phyloP scores from a whole-genome alignment of 2,888 invertebrate species.

The Pteria penguin region DNA sequence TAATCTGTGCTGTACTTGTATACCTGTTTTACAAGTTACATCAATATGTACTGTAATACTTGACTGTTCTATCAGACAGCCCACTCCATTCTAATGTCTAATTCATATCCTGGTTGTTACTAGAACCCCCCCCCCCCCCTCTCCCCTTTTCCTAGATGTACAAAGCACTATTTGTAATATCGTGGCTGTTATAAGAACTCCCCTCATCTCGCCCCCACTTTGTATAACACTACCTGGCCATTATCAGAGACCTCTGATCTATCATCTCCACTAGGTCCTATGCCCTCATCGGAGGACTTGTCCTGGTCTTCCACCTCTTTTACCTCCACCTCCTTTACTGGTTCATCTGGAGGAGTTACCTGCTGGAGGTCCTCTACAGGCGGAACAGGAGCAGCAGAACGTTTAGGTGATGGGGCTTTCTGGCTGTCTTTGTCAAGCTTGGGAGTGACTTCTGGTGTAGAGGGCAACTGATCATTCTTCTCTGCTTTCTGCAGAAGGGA shows the following conservation, averaged over 20 bases:
- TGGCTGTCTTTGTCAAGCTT: constrained; percentile 5
- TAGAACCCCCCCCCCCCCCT: too few species aligned
- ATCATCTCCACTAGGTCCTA: constrained; percentile 67
- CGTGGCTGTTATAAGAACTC: not conserved
- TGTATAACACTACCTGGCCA: constrained; percentile 57
- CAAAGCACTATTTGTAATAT: not conserved
- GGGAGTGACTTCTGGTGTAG: constrained; percentile 23
- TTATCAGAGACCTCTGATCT: constrained; percentile 57
- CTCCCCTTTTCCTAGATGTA: not conserved
- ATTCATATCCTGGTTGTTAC: too few species aligned
- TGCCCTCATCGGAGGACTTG: constrained; percentile 65
- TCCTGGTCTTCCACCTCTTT: constrained; percentile 50
- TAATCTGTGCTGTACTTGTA: too few species aligned
- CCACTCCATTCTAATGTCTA: too few species aligned
- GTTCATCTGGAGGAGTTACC: constrained; percentile 29
- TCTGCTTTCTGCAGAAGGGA: not conserved
- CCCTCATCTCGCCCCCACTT: not conserved
- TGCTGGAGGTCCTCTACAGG: constrained; percentile 23
- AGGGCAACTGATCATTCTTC: constrained; percentile 5
- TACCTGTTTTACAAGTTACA: too few species aligned
- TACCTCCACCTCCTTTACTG: constrained; percentile 19
- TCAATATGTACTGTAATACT: too few species aligned
- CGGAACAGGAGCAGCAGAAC: constrained; percentile 10
- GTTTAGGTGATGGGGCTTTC: constrained; percentile 26
- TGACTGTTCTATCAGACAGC: too few species aligned